Percentiles rank a stretch among this genome's conserved stretches.
Conservation (phyloP, 2,888 invertebrate genomes). For the Zygogramma bicolorata region DNA sequence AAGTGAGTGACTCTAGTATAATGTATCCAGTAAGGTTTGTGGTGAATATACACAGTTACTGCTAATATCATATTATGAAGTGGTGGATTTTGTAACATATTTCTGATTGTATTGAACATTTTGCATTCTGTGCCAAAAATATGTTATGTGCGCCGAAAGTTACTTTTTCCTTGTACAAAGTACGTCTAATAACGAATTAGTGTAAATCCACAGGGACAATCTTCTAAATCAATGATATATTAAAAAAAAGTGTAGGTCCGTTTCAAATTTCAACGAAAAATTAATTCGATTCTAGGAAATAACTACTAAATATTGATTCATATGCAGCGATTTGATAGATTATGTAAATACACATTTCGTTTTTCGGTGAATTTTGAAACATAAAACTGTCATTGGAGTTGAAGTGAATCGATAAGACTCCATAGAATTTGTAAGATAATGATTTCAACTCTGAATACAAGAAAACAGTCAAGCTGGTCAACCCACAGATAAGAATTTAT, state of each 20-base stretch:
- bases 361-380: constrained; percentile 65
- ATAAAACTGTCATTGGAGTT: constrained; percentile 26
- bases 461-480: too few species aligned
- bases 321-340: constrained; percentile 43
- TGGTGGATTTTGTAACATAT: constrained; percentile 25
- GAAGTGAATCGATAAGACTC: constrained; percentile 1
- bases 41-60: too few species aligned
- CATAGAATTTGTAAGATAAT: too few species aligned
- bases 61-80: background rate
- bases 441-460: too few species aligned
- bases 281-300: constrained; percentile 37
- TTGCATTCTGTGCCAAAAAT: constrained; percentile 51
- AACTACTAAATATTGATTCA: constrained; percentile 31
- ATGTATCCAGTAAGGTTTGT: background rate
- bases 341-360: constrained; percentile 52
- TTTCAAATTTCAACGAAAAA: constrained; percentile 65
- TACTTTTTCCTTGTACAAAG: constrained; percentile 27
- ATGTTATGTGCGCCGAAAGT: constrained; percentile 50
- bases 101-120: constrained; percentile 25
- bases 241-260: constrained; percentile 51
- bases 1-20: too few species aligned
- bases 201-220: constrained; percentile 49
- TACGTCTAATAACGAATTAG: constrained; percentile 17
- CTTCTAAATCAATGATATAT: constrained; percentile 41
- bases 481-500: too few species aligned